Evolutionary conservation across 2,888 invertebrate species (phyloP).

Genomic region (Tetramorium bicarinatum): DNA sequence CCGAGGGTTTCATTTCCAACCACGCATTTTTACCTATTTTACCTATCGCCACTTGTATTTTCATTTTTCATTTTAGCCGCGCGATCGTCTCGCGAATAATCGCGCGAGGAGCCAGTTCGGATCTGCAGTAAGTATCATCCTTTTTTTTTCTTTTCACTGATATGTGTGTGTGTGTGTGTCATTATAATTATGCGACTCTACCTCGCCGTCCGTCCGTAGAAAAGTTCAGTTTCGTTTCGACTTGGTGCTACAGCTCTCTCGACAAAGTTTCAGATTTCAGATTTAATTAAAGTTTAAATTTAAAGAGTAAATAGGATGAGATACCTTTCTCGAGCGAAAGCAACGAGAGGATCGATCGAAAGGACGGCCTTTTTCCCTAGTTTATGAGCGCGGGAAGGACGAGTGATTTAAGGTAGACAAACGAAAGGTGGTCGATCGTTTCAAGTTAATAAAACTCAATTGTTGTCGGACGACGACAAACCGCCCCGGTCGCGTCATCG

Average conservation of each 20-base stretch:
- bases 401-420: background rate
- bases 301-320: background rate
- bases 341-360: background rate
- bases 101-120: background rate
- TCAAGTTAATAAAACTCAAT: slow-evolving; percentile 23
- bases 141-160: background rate
- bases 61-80: background rate
- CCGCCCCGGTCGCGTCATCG: slow-evolving; percentile 41
- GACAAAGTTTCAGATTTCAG: slow-evolving; percentile 8
- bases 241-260: background rate
- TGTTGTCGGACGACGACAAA: slow-evolving; percentile 3
- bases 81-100: background rate
- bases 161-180: too few relatives aligned
- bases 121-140: slow-evolving; percentile 8
- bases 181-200: background rate
- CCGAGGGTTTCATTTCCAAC: background rate
- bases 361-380: background rate
- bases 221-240: background rate
- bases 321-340: background rate
- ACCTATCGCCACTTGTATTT: too few relatives aligned
- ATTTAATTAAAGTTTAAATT: background rate
- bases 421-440: slow-evolving; percentile 1
- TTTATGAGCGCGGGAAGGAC: background rate
- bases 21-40: too few relatives aligned
- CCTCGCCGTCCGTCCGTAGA: background rate